Base-by-base conservation (phyloP, 35 echinoderm and acorn worm species). In the Amphiura filiformis region DNA sequence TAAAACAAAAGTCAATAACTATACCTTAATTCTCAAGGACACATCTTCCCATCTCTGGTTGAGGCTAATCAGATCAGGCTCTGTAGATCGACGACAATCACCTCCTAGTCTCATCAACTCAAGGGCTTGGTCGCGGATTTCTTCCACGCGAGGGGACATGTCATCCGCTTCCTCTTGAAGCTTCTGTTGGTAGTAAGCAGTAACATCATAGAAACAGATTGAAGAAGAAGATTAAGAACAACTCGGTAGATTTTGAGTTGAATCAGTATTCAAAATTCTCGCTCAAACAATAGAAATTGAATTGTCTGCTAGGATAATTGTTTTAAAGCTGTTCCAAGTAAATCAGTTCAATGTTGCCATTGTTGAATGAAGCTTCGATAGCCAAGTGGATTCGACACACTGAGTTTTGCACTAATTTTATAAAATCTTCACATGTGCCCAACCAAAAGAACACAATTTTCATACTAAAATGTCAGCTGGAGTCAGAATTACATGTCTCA, bases 21-120 rank as follows among this genome's bases (percentile, higher is more conserved):
- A 26, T 81, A 99, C 96, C 93, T 99, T 99, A 78, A 94, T 90
- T 82, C 88, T 86, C 78, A 87, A 84, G 36, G 87, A 94, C 37
- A 94, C 93, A 35, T 95, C 86, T 44, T 99, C 96, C 96, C 96
- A 99, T 76, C 86, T 86, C 80, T 95, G 89, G 56, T 94, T 99
- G 26, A 99, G 84, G 32, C 83, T 85, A 31, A 95, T 95, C 0
- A 95, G 88, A 39, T 99, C 96, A 1, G 96, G 96, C 80, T 99
- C 96, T 0, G 93, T 88, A 32, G 93, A 91, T 49, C 92, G 76
- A 13, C 93, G 88, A 34, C 96, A 94, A 31, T 94, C 92, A 39
- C 96, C 96, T 33, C 93, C 96, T 38, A 89, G 90, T 34, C 89
- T 78, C 86, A 94, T 92, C 81, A 99, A 41, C 83, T 99, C 96